phyloP scores from a whole-genome alignment of 2,113 vertebrate genomes.

The Ivindomyrus marchei region DNA sequence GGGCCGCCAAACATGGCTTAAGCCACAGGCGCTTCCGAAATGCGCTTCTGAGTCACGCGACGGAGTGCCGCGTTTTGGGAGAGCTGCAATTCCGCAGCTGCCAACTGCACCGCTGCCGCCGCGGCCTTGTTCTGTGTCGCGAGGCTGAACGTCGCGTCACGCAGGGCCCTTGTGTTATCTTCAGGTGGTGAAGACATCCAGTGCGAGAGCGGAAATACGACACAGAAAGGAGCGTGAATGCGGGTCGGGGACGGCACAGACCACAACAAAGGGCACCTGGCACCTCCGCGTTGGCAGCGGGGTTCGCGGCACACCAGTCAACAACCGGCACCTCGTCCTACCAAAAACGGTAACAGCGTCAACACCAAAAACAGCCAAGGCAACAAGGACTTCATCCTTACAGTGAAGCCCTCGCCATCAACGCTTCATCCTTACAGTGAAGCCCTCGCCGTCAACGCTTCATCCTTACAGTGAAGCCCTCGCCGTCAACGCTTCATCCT shows the following conservation, averaged over 20 bases:
- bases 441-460: too few relatives aligned
- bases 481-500: background rate
- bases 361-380: background rate
- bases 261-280: background rate
- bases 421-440: too few relatives aligned
- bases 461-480: too few relatives aligned
- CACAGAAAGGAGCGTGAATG: background rate
- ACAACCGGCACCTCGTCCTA: background rate
- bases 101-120: background rate
- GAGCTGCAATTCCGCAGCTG: background rate
- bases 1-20: background rate
- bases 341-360: background rate
- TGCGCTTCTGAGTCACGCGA: background rate
- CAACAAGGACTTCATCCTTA: background rate
- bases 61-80: background rate
- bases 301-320: background rate
- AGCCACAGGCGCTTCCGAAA: background rate
- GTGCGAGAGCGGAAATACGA: background rate
- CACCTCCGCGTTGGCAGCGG: background rate
- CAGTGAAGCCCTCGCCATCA: too few relatives aligned
- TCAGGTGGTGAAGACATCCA: background rate
- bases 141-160: background rate
- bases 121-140: background rate
- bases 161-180: background rate
- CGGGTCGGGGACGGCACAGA: background rate